Conservation (phyloP, 2,113 vertebrate species). For the Lethenteron reissneri region DNA sequence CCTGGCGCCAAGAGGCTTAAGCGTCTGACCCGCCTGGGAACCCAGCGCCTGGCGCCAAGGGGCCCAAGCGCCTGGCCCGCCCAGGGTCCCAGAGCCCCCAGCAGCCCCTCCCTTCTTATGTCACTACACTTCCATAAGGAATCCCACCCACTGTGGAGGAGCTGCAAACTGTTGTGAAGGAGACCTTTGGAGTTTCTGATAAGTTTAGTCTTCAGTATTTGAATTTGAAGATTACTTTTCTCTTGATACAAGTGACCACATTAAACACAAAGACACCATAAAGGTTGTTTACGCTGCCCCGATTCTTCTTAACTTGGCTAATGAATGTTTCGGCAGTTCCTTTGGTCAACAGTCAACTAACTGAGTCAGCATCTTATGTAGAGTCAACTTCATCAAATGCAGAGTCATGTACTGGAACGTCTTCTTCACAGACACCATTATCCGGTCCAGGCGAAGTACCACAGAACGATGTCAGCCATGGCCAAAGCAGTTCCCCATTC, state of each 20-base stretch:
- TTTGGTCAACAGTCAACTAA: constrained; percentile 8
- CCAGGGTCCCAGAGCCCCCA: no score
- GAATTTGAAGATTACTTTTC: constrained; percentile 14
- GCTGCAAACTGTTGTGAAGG: constrained; percentile 11
- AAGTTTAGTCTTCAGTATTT: constrained; percentile 14
- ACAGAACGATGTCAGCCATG: constrained; percentile 11
- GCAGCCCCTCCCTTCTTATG: no score
- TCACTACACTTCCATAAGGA: constrained; percentile 10
- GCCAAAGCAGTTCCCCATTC: constrained; percentile 15
- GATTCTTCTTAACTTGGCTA: constrained; percentile 9
- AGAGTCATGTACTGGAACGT: no score
- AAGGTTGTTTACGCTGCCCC: constrained; percentile 11
- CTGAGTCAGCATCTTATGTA: no score
- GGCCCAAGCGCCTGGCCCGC: no score
- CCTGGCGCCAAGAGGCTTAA: no score
- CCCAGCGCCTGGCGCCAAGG: no score
- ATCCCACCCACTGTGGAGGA: constrained; percentile 13
- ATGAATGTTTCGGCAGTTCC: constrained; percentile 10
- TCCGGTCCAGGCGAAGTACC: constrained; percentile 9
- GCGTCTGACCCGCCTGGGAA: no score
- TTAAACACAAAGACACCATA: constrained; percentile 15
- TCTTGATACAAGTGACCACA: constrained; percentile 9
- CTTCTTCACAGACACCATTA: constrained; percentile 8
- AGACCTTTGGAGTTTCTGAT: constrained; percentile 11
- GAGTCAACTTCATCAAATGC: no score